A percentile compares a stretch with the other conserved stretches of the same genome.
phyloP scores from a whole-genome alignment of 2,888 invertebrate genomes.

The Strigamia transsilvanica region DNA sequence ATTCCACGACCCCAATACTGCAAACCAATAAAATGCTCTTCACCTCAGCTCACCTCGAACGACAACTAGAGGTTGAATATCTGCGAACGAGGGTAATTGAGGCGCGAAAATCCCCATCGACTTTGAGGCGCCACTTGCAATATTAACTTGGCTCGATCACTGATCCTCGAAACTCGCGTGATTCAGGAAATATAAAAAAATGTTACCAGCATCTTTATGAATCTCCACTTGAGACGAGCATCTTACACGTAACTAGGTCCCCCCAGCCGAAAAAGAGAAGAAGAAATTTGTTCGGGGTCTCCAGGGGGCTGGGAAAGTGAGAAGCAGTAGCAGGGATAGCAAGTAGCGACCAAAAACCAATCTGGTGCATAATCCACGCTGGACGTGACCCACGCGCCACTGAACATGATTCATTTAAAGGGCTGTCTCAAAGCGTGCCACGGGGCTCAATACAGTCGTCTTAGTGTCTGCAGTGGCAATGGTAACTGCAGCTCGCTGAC shows the following conservation, averaged over 20 bases:
- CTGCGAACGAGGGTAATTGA: conserved; percentile 16
- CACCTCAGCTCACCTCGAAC: not conserved
- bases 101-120: conserved; percentile 11
- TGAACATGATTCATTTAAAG: conserved; percentile 26
- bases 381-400: conserved; percentile 12
- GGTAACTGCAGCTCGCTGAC: conserved; percentile 1
- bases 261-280: not conserved
- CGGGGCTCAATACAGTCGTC: conserved; percentile 21
- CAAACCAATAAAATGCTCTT: conserved; percentile 29
- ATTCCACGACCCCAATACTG: not conserved
- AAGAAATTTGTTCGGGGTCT: not conserved
- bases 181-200: conserved; percentile 10
- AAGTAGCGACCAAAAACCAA: conserved; percentile 20
- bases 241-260: not conserved
- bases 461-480: conserved; percentile 16
- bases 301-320: not conserved
- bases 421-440: conserved; percentile 23
- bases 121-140: conserved; percentile 16
- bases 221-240: not conserved
- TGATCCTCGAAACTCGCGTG: conserved; percentile 5
- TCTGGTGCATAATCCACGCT: conserved; percentile 30
- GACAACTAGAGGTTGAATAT: conserved; percentile 23
- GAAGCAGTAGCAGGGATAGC: not conserved
- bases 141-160: conserved; percentile 12
- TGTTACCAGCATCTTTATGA: not conserved